Percentiles rank a stretch among this genome's conserved stretches.
Conservation (phyloP, 2,797 vertebrate species). For the Gadopsis marmoratus region DNA sequence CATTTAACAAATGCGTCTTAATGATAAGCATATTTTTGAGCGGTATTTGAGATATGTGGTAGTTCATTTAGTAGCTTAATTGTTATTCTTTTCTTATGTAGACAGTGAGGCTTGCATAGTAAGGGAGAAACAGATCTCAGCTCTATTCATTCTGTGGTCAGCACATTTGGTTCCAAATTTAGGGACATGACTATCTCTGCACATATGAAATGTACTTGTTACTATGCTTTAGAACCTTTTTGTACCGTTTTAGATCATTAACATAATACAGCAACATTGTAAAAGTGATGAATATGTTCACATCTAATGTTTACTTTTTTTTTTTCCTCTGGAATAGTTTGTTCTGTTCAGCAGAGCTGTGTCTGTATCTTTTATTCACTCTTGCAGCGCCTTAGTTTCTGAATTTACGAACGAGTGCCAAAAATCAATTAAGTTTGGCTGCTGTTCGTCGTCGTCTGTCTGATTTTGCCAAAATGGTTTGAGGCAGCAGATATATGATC, state of each 20-base stretch:
- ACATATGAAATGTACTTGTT: background rate
- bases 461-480: slow-evolving; percentile 37
- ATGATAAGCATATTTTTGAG: slow-evolving; percentile 13
- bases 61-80: background rate
- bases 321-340: background rate
- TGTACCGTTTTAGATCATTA: background rate
- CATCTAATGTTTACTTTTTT: background rate
- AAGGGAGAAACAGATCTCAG: background rate
- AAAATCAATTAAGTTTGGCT: slow-evolving; percentile 61
- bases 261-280: background rate
- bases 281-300: slow-evolving; percentile 3
- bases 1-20: background rate
- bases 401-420: slow-evolving; percentile 46
- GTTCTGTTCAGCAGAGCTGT: background rate
- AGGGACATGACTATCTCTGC: slow-evolving; percentile 1
- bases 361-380: slow-evolving; percentile 8
- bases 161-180: slow-evolving; percentile 15
- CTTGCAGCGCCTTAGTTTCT: slow-evolving; percentile 31
- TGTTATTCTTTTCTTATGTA: slow-evolving; percentile 1
- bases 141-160: background rate
- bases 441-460: slow-evolving; percentile 5
- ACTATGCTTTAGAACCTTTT: slow-evolving; percentile 16
- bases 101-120: background rate
- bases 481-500: slow-evolving; percentile 64
- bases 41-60: background rate